Conservation (phyloP, 2,888 invertebrate genomes). For the Conops quadrifasciatus region DNA sequence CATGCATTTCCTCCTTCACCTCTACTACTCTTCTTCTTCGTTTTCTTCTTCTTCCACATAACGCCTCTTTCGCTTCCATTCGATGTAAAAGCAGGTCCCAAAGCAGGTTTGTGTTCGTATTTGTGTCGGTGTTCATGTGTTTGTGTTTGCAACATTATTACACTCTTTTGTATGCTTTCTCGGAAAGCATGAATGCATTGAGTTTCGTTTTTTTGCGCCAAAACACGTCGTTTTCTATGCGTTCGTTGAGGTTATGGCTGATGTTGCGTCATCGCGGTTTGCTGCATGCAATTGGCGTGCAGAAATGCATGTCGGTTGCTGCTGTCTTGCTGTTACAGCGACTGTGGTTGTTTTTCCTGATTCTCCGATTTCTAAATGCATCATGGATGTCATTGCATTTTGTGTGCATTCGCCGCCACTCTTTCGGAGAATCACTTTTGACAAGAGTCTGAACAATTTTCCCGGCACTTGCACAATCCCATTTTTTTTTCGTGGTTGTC, state of each 20-base stretch:
- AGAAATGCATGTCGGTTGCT: background rate
- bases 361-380: background rate
- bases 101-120: no score
- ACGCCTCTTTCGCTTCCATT: no score
- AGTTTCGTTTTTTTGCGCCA: background rate
- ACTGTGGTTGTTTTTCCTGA: slow-evolving; percentile 7
- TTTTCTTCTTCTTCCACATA: no score
- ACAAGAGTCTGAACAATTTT: background rate
- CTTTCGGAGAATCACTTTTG: slow-evolving; percentile 1
- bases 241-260: slow-evolving; percentile 13
- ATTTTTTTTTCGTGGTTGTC: background rate
- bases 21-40: background rate
- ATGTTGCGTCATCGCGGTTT: background rate
- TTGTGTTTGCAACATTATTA: no score
- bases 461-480: background rate
- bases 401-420: background rate
- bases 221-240: background rate
- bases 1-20: background rate
- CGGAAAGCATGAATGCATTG: background rate
- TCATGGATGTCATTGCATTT: background rate
- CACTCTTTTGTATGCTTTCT: no score
- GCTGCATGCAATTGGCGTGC: background rate
- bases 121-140: background rate
- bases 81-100: no score
- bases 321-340: background rate